Evolutionary conservation across 2,888 invertebrate genomes (phyloP).

Genomic region (Trissolcus japonicus): DNA sequence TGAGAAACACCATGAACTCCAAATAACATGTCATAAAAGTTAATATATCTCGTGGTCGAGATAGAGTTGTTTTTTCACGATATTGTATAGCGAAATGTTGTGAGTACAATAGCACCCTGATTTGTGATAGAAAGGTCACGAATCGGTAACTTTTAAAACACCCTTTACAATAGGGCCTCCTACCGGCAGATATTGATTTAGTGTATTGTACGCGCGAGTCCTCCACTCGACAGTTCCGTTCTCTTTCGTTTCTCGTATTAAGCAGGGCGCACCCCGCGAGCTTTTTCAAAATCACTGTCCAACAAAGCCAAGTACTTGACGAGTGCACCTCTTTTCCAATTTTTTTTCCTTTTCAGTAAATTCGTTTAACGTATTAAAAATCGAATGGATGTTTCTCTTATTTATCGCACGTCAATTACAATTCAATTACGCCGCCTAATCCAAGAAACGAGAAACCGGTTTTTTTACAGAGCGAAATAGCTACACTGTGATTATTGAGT

Average conservation of each 20-base stretch:
- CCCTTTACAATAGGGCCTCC: constrained; percentile 64
- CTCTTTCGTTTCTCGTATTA: constrained; percentile 64
- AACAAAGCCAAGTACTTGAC: constrained; percentile 21
- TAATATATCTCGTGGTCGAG: constrained; percentile 21
- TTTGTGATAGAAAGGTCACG: constrained; percentile 53
- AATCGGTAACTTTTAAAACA: constrained; percentile 66
- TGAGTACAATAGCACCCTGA: constrained; percentile 44
- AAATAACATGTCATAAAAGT: constrained; percentile 25
- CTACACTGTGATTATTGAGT: constrained; percentile 18
- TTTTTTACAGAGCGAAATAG: constrained; percentile 1
- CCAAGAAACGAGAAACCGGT: constrained; percentile 5
- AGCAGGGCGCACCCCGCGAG: constrained; percentile 60
- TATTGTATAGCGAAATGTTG: constrained; percentile 35
- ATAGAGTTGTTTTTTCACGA: constrained; percentile 21
- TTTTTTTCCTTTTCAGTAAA: constrained; percentile 6
- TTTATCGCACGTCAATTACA: constrained; percentile 22
- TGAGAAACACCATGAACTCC: background rate
- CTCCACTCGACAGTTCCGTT: constrained; percentile 62
- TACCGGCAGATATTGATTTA: constrained; percentile 72
- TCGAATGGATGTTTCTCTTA: constrained; percentile 18
- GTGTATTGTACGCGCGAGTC: constrained; percentile 67
- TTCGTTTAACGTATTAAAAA: constrained; percentile 13
- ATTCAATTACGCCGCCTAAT: constrained; percentile 23
- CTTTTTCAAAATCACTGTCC: constrained; percentile 62
- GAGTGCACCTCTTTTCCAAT: constrained; percentile 5